Evolutionary conservation across 2,888 invertebrate genomes (phyloP), one percentile per base, ranked within the genome.

Genomic region (Ceriagrion tenellum): DNA sequence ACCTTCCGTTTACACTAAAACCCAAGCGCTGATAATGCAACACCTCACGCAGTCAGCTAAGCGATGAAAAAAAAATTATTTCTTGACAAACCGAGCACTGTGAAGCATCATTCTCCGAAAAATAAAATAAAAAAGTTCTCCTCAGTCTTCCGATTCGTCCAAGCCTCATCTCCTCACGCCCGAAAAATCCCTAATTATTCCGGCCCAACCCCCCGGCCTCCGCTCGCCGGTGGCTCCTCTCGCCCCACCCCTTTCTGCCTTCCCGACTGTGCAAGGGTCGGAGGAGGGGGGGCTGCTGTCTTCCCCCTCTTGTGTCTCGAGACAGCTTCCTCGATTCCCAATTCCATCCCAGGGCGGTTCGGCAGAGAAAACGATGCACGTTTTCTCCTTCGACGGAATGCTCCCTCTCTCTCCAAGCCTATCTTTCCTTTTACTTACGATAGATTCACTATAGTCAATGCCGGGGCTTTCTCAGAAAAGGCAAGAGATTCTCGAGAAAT

Each of bases 131-230:
- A 47, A 47, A 47, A 4, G 8, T 47, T 47, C 47, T 47, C 26
- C 69, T 69, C 59, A 26, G 10, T 26, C 59, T 59, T 59, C 69
- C 69, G 69, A 69, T 69, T 26, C 69, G 26, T 69, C n/a, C 69
- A 18, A 13, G 1, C 59, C 59, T 20, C 59, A 59, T 20, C 20
- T 20, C 16, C 59, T 23, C 69, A 26, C 12, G 69, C 26, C 23
- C 59, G n/a, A 69, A 69, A 59, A 69, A 69, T 69, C 69, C 26
- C n/a, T 69, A 69, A 69, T 69, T 69, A 69, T 69, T 69, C 69
- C 69, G 69, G 69, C 26, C 2, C 69, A n/a, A n/a, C 69, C 69
- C 10, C 10, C 69, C 23, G 63, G 16, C 8, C 69, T 23, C 69
- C 23, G 26, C 1, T 69, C 47, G 20, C 59, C 59, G n/a, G n/a